phyloP scores from a whole-genome alignment of 2,797 vertebrate genomes.

The Sebastes goodei region DNA sequence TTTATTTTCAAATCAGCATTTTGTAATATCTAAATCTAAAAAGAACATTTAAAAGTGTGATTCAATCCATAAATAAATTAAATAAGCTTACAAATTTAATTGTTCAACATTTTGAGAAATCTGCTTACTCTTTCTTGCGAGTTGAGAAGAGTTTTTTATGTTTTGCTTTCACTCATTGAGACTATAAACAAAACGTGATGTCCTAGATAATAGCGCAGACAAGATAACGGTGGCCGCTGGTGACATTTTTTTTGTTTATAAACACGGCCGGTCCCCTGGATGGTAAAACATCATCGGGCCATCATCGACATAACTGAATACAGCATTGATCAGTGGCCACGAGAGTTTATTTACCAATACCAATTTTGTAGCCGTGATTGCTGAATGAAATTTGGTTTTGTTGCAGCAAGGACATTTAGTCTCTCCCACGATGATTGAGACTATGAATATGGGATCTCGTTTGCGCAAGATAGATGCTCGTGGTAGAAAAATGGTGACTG shows the following conservation, averaged over 20 bases:
- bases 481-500: background rate
- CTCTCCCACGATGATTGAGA: background rate
- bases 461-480: background rate
- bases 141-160: background rate
- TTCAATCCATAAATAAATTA: too few relatives aligned
- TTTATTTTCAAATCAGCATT: background rate
- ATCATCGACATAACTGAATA: background rate
- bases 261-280: accelerated
- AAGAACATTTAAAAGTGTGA: background rate
- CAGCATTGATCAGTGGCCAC: background rate
- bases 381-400: background rate
- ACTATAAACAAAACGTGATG: background rate
- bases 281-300: background rate
- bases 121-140: background rate
- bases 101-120: too few relatives aligned
- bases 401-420: background rate
- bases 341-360: background rate
- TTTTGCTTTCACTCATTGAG: background rate
- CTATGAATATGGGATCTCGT: background rate
- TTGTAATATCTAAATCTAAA: too few relatives aligned
- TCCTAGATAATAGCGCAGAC: background rate
- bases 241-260: background rate
- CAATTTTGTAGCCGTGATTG: accelerated
- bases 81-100: too few relatives aligned
- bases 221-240: background rate